These are phyloP conservation scores for Lemur catta DNA, from an alignment of 2,797 vertebrate genomes.

Conservation along the genomic window DNA sequence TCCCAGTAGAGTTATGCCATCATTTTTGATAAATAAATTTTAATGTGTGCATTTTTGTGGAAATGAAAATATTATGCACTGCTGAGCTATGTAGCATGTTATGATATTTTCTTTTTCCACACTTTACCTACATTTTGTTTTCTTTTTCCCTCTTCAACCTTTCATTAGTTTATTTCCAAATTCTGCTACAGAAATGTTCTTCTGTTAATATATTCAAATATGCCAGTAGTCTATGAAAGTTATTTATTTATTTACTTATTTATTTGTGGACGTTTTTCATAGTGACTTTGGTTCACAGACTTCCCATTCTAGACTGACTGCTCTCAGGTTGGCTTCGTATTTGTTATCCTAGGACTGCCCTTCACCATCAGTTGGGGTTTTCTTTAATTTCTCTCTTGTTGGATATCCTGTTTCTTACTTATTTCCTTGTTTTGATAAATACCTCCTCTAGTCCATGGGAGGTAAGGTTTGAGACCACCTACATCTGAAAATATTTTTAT, in stretches of 20 bases:
- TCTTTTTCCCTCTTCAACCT: too few species aligned
- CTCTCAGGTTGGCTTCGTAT: neutral
- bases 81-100: neutral
- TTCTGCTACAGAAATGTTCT: neutral
- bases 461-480: neutral
- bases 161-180: neutral
- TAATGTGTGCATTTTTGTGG: neutral
- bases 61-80: neutral
- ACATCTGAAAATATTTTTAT: neutral
- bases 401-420: neutral
- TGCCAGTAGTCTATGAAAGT: neutral
- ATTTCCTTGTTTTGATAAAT: neutral
- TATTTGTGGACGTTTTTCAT: neutral
- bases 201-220: neutral
- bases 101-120: neutral
- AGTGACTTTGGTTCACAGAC: neutral
- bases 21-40: neutral
- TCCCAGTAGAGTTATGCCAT: neutral
- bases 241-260: neutral
- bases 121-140: neutral
- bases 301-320: neutral
- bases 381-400: neutral
- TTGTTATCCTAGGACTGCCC: neutral
- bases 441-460: neutral
- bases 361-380: neutral